Conservation (phyloP, 2,888 invertebrate genomes). For the Cryptosula pallasiana region DNA sequence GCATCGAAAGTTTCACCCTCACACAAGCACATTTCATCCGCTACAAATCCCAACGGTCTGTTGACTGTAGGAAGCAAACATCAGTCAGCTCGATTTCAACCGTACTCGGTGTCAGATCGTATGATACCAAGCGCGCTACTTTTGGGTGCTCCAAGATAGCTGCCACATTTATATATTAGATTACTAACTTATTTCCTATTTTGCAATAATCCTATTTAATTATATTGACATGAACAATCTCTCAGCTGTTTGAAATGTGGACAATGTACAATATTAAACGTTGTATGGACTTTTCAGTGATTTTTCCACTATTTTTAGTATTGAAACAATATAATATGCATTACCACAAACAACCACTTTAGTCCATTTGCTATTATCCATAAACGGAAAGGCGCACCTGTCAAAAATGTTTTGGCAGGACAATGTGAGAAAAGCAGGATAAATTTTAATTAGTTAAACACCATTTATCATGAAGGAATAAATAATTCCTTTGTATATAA, state of each 20-base stretch:
- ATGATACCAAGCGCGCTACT: neutral
- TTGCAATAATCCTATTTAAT: neutral
- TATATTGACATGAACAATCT: conserved; percentile 15
- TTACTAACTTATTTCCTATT: neutral
- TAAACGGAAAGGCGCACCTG: no score
- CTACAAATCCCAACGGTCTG: neutral
- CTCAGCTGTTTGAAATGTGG: conserved; percentile 1
- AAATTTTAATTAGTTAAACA: no score
- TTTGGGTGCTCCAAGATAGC: neutral
- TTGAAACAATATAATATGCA: no score
- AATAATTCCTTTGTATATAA: no score
- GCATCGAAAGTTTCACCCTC: no score
- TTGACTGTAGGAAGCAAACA: neutral
- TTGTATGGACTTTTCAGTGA: no score
- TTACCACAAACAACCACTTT: no score
- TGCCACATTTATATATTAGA: neutral
- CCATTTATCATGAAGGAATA: no score
- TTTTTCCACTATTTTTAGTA: no score
- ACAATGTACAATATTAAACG: conserved; percentile 12
- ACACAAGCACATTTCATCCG: neutral
- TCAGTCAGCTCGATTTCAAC: neutral
- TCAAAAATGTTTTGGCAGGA: no score
- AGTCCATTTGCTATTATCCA: no score
- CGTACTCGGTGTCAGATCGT: neutral
- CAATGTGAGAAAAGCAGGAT: no score